These are phyloP conservation scores for Pharmacophagus antenor DNA, from an alignment of 2,888 invertebrate genomes.

Conservation along the genomic window DNA sequence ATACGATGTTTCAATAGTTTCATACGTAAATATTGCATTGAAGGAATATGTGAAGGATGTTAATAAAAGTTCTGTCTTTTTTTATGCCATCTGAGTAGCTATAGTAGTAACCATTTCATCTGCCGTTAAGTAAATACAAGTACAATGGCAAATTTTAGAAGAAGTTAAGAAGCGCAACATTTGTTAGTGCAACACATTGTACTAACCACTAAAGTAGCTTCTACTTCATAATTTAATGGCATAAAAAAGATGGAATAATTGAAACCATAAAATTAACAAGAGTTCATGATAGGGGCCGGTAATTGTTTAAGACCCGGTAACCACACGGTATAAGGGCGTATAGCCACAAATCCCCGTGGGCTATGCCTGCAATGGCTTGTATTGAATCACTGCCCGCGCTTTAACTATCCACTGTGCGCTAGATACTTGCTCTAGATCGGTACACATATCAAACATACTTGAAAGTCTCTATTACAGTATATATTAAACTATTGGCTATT, in stretches of 20 bases:
- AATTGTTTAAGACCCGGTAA: conserved; percentile 6
- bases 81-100: no score
- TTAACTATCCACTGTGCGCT: conserved; percentile 5
- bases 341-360: neutral
- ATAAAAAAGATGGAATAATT: no score
- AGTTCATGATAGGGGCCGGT: neutral
- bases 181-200: no score
- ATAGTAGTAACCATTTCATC: no score
- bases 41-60: no score
- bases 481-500: conserved; percentile 9
- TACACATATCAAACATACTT: conserved; percentile 21
- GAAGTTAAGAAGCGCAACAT: no score
- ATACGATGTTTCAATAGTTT: neutral
- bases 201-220: no score
- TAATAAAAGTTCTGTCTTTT: no score
- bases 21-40: no score
- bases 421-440: conserved; percentile 9
- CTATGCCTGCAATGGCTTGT: conserved; percentile 1
- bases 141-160: no score
- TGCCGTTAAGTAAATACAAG: no score
- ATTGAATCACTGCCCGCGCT: conserved; percentile 7
- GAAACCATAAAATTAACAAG: neutral
- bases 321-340: conserved; percentile 4
- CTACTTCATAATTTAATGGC: neutral
- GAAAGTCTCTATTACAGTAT: conserved; percentile 22